Conservation (phyloP, 1,140 invertebrate species). For the Lordiphosa stackelbergi region DNA sequence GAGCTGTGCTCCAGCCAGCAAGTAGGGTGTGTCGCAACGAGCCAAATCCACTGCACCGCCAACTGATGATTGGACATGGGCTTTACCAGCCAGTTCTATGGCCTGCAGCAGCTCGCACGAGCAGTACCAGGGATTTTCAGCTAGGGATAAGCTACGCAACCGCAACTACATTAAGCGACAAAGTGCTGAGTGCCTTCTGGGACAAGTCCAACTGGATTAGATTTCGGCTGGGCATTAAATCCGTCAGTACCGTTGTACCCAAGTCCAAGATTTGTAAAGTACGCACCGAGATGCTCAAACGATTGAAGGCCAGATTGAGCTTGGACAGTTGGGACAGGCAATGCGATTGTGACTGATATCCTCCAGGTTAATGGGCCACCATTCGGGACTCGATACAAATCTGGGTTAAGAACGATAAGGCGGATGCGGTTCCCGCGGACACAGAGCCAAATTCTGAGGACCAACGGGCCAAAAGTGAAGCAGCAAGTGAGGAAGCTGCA, state of each 20-base stretch:
- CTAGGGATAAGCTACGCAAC: conserved; percentile 78
- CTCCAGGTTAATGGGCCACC: conserved; percentile 81
- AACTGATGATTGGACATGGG: conserved; percentile 19
- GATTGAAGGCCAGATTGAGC: conserved; percentile 84
- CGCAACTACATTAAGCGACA: conserved; percentile 59
- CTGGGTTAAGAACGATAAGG: too few relatives aligned
- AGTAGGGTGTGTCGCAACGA: conserved; percentile 65
- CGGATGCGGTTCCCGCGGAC: conserved; percentile 72
- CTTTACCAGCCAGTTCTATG: conserved; percentile 40
- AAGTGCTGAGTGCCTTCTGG: conserved; percentile 78
- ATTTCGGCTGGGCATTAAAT: conserved; percentile 44
- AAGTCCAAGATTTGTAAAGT: conserved; percentile 79
- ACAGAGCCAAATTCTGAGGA: conserved; percentile 60
- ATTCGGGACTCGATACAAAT: too few relatives aligned
- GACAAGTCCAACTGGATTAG: conserved; percentile 66
- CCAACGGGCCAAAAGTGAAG: conserved; percentile 73
- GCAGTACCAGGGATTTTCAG: conserved; percentile 81
- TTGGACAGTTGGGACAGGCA: conserved; percentile 81
- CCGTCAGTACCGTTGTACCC: conserved; percentile 77
- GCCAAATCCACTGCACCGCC: conserved; percentile 19
- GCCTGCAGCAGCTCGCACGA: conserved; percentile 77
- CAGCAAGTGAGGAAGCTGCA: conserved; percentile 29
- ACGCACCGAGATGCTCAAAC: conserved; percentile 80
- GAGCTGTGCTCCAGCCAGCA: conserved; percentile 51
- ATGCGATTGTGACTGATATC: conserved; percentile 83